Conservation (phyloP, 2,888 invertebrate genomes). For the Glaucopsyche alexis region DNA sequence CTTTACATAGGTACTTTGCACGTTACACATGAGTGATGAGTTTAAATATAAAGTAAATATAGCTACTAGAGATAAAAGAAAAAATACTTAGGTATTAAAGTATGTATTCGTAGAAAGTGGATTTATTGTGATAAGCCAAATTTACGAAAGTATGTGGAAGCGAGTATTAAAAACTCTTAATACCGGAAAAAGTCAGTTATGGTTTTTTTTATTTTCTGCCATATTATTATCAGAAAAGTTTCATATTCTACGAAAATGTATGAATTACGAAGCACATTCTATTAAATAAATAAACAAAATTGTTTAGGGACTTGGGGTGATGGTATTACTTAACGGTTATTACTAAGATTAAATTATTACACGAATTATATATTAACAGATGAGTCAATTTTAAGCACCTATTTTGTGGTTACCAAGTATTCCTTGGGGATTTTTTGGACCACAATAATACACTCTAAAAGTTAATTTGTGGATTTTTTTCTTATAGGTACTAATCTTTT, state of each 20-base stretch:
- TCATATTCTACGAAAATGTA: neutral
- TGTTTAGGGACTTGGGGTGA: neutral
- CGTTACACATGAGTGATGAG: neutral
- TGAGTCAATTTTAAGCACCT: neutral
- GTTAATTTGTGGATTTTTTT: no score
- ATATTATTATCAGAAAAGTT: neutral
- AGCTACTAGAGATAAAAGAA: neutral
- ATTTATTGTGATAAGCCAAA: neutral
- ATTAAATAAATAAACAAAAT: neutral
- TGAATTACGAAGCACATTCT: neutral
- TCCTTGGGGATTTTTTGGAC: neutral
- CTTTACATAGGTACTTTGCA: slow-evolving; percentile 10
- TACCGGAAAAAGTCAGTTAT: neutral
- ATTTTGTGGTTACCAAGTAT: neutral
- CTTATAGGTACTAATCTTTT: no score
- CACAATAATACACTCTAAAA: neutral
- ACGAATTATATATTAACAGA: slow-evolving; percentile 2
- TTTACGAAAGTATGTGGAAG: neutral
- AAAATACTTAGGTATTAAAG: neutral
- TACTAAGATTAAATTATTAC: neutral
- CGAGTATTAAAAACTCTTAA: neutral
- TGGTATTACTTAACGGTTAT: neutral
- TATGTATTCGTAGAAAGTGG: neutral
- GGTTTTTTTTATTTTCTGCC: neutral
- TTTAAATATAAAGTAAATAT: neutral